These are phyloP conservation scores for Euplagia quadripunctaria DNA, from an alignment of 2,888 invertebrate genomes.

Conservation along the genomic window DNA sequence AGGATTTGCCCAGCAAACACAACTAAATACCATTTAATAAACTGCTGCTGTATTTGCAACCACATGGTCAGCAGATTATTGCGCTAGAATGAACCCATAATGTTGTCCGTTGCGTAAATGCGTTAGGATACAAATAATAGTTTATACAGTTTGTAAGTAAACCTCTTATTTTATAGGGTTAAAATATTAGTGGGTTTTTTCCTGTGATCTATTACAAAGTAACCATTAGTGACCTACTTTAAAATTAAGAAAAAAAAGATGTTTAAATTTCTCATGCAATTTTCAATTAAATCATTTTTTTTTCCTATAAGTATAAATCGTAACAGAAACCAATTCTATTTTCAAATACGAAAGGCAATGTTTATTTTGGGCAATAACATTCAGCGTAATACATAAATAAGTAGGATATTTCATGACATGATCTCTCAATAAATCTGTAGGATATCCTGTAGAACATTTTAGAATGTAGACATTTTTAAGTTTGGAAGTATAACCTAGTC, in stretches of 20 bases:
- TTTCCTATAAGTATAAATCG: neutral
- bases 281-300: no score
- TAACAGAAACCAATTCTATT: neutral
- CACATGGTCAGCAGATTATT: constrained; percentile 12
- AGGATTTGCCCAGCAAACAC: neutral
- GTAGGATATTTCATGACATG: neutral
- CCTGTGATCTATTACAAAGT: no score
- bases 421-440: no score
- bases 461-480: no score
- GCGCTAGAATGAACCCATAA: neutral
- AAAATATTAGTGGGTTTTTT: neutral
- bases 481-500: no score
- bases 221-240: no score
- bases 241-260: no score
- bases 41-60: constrained; percentile 15
- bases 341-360: neutral
- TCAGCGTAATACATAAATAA: neutral
- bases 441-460: no score
- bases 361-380: neutral
- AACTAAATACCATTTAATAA: neutral
- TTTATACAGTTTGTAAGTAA: neutral
- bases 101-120: constrained; percentile 1
- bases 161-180: no score
- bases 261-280: no score
- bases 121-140: neutral